A percentile compares a stretch with the other conserved stretches of the same genome.
phyloP scores from a whole-genome alignment of 92 coral and sea anemone species.

The Isaurus tuberculatus region DNA sequence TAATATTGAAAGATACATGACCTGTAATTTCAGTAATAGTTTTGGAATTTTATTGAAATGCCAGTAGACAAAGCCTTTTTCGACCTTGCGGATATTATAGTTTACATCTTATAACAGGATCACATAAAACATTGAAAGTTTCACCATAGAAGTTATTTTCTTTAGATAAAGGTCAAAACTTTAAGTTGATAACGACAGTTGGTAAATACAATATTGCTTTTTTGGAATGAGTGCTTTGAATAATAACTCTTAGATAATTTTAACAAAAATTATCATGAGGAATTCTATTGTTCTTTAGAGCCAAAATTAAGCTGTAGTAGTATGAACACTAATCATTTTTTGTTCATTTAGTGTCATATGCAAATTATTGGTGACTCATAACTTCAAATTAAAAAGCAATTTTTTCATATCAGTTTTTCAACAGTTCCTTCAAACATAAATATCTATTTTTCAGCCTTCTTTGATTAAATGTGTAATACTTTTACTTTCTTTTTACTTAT shows the following conservation, averaged over 20 bases:
- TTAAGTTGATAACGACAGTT: neutral
- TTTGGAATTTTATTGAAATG: neutral
- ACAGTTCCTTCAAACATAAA: neutral
- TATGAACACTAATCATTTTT: neutral
- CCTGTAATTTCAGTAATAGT: too few relatives aligned
- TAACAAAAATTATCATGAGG: neutral
- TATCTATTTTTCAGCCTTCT: neutral
- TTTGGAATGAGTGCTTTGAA: neutral
- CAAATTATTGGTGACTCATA: neutral
- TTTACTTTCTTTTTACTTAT: neutral
- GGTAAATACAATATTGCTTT: neutral
- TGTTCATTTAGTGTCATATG: neutral
- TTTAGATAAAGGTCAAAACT: neutral
- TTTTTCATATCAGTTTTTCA: neutral
- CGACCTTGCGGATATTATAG: too few relatives aligned
- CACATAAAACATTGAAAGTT: too few relatives aligned
- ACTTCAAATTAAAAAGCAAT: neutral
- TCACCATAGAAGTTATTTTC: neutral
- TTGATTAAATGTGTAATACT: neutral
- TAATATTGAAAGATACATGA: too few relatives aligned
- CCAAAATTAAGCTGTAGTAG: neutral
- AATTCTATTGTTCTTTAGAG: neutral
- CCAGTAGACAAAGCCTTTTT: too few relatives aligned
- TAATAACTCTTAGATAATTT: neutral
- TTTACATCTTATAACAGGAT: neutral